Base-by-base conservation (phyloP, 1,140 invertebrate species). In the Thaumetopoea pityocampa region DNA sequence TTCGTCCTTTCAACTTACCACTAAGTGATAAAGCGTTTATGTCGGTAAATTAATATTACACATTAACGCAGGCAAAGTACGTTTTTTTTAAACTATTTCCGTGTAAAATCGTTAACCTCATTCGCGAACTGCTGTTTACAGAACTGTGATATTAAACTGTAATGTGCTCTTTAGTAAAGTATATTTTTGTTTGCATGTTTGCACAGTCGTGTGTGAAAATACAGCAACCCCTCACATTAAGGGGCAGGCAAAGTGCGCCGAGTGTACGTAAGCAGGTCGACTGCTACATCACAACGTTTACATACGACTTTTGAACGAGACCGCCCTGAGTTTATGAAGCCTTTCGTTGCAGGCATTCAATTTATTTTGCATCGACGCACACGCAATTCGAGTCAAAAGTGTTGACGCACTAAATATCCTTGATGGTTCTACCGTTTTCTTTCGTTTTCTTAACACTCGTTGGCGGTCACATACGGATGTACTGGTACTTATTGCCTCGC, bases 1-100 rank as follows among this genome's bases (percentile, higher is more conserved):
- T n/a, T n/a, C n/a, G n/a, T n/a, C n/a, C n/a, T n/a, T n/a, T n/a
- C n/a, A n/a, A n/a, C n/a, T n/a, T n/a, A n/a, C n/a, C n/a, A 12
- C 7, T 37, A 37, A 27, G 12, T 40, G 26, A 40, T 40, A 29
- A 29, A 29, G 17, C 17, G 16, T 19, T 19, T 10, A 23, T 30
- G 11, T 24, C 11, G 40, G 27, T 44, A 33, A 27, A 44, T 18
- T 29, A 47, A 33, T 46, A 32, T 27, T 37, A 35, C 16, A 33
- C 45, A 57, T 59, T 63, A 59, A 49, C 48, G 42, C 54, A 43
- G 41, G 56, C 34, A 48, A 41, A 53, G 56, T 47, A 34, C 55
- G n/a, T 57, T 65, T 65, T 74, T 69, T 66, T 67, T 66, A 55
- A 62, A 69, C 62, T 63, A 67, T 60, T 65, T 66, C 51, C 52